Evolutionary conservation across 2,888 invertebrate genomes (phyloP).

Genomic region (Clepsis dumicolana): DNA sequence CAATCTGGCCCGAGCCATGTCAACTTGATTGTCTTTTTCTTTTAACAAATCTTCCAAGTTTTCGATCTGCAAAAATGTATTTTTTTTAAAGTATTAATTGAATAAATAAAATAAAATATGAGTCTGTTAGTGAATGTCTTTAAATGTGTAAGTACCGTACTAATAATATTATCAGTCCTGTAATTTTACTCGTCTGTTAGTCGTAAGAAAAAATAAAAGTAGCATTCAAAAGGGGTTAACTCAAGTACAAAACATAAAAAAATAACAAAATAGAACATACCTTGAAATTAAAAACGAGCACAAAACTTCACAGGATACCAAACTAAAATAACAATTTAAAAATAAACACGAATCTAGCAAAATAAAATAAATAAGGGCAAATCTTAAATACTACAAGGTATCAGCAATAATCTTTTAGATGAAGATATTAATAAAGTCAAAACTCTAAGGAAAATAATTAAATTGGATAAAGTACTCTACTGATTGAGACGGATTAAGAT

Average conservation of each 20-base stretch:
- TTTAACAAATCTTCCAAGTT: constrained; percentile 98
- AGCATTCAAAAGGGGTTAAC: constrained; percentile 7
- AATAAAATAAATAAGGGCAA: background rate
- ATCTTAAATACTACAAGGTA: background rate
- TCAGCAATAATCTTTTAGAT: background rate
- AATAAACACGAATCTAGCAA: constrained; percentile 11
- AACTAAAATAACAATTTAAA: constrained; percentile 38
- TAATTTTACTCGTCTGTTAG: background rate
- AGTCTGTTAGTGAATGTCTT: background rate
- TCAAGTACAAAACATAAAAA: constrained; percentile 40
- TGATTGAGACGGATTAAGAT: constrained; percentile 27
- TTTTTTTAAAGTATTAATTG: background rate
- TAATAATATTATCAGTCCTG: background rate
- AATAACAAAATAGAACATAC: constrained; percentile 48
- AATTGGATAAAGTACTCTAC: constrained; percentile 23
- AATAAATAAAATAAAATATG: background rate
- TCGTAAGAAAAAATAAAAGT: background rate
- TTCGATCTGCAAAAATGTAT: constrained; percentile 91
- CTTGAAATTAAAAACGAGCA: constrained; percentile 42
- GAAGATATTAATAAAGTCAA: background rate
- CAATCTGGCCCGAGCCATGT: constrained; percentile 95
- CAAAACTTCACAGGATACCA: constrained; percentile 31
- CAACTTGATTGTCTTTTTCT: constrained; percentile 99
- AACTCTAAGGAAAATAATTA: constrained; percentile 6
- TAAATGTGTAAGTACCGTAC: background rate